These are phyloP conservation scores for Exocentrus adspersus DNA, from an alignment of 2,888 invertebrate species.

Conservation along the genomic window DNA sequence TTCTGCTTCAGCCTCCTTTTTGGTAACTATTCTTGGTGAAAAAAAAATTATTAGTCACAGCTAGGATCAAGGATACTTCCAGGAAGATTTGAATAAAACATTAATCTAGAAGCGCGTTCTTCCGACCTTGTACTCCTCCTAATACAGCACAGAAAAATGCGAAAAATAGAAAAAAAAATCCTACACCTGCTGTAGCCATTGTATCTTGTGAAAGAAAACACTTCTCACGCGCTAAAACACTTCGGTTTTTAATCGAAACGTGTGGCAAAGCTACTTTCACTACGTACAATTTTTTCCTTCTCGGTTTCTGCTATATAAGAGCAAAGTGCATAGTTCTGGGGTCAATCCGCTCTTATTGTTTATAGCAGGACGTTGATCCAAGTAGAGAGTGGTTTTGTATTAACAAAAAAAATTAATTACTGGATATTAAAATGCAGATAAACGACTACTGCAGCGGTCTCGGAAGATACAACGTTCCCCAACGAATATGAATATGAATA, in stretches of 20 bases:
- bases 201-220: not conserved
- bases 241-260: not conserved
- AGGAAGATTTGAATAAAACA: no score
- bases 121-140: not conserved
- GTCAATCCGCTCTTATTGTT: not conserved
- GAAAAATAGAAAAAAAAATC: no score
- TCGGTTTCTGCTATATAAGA: no score
- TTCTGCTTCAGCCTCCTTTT: no score
- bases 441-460: not conserved
- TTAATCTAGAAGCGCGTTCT: not conserved
- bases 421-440: not conserved
- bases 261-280: slow-evolving; percentile 18
- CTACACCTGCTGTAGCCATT: no score
- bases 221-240: slow-evolving; percentile 15
- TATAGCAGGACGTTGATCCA: slow-evolving; percentile 4
- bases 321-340: not conserved
- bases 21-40: no score
- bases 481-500: no score
- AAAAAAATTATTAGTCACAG: no score
- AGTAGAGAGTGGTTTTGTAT: slow-evolving; percentile 1
- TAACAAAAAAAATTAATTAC: not conserved
- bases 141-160: no score
- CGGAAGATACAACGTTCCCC: no score
- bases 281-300: slow-evolving; percentile 2
- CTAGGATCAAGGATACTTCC: no score